These are phyloP conservation scores for Cacoxenus indagator DNA, from an alignment of 2,888 invertebrate species.

Conservation along the genomic window DNA sequence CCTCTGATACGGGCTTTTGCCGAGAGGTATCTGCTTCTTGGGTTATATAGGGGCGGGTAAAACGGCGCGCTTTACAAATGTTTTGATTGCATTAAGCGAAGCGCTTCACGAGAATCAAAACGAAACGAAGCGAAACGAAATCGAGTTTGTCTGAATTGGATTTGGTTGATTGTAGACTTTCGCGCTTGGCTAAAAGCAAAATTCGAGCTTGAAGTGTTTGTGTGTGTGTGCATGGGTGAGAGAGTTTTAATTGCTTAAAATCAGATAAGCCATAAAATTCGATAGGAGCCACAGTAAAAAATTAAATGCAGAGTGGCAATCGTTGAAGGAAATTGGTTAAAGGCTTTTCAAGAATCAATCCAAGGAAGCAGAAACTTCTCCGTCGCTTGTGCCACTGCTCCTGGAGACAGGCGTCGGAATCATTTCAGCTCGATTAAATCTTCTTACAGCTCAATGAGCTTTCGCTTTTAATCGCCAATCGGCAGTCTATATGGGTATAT, in stretches of 20 bases:
- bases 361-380: not conserved
- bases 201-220: not conserved
- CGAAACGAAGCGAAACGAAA: conserved; percentile 57
- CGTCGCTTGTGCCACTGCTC: not conserved
- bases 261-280: conserved; percentile 42
- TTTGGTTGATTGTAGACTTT: conserved; percentile 2
- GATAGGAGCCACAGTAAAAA: conserved; percentile 36
- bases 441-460: conserved; percentile 62
- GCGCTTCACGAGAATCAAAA: conserved; percentile 50
- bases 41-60: not conserved
- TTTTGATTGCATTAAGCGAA: conserved; percentile 60
- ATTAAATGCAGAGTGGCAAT: conserved; percentile 1
- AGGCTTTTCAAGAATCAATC: not conserved
- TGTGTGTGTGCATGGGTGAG: conserved; percentile 16
- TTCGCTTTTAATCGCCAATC: conserved; percentile 46
- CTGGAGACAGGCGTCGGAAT: conserved; percentile 44
- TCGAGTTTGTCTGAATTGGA: conserved; percentile 37
- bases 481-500: not conserved
- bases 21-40: not conserved
- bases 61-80: conserved; percentile 49
- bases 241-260: conserved; percentile 42
- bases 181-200: conserved; percentile 2
- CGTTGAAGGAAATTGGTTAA: not conserved
- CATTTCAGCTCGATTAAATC: conserved; percentile 63
- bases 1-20: too few relatives aligned